Conservation (phyloP, 2,113 vertebrate species). For the Maccullochella peelii region DNA sequence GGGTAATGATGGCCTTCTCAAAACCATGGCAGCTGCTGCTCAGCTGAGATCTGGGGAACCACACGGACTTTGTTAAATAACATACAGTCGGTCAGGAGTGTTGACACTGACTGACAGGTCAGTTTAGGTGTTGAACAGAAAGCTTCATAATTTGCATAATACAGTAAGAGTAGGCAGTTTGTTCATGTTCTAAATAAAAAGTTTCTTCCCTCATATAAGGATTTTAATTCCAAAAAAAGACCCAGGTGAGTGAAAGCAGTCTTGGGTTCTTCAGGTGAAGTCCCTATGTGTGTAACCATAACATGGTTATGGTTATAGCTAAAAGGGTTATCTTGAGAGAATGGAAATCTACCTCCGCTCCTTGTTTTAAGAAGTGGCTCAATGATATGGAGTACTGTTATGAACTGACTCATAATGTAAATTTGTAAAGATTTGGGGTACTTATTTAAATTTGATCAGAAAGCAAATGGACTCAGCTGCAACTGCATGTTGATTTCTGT, state of each 20-base stretch:
- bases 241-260: neutral
- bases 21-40: conserved; percentile 71
- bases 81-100: neutral
- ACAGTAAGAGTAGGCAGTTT: neutral
- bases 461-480: neutral
- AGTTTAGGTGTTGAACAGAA: neutral
- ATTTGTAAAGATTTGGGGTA: neutral
- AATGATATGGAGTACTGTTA: neutral
- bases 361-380: neutral
- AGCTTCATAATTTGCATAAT: too few relatives aligned
- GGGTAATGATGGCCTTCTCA: conserved; percentile 78
- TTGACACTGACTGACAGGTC: neutral
- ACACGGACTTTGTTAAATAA: conserved; percentile 1
- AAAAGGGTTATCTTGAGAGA: neutral
- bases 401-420: too few relatives aligned
- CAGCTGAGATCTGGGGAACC: conserved; percentile 71
- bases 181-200: neutral
- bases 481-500: neutral
- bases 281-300: neutral
- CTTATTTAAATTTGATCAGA: neutral
- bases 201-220: neutral
- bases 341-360: neutral
- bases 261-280: neutral
- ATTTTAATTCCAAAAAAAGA: neutral
- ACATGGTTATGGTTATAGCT: neutral